These are phyloP conservation scores for Otus sunia DNA, from an alignment of 2,113 vertebrate genomes.

Conservation along the genomic window DNA sequence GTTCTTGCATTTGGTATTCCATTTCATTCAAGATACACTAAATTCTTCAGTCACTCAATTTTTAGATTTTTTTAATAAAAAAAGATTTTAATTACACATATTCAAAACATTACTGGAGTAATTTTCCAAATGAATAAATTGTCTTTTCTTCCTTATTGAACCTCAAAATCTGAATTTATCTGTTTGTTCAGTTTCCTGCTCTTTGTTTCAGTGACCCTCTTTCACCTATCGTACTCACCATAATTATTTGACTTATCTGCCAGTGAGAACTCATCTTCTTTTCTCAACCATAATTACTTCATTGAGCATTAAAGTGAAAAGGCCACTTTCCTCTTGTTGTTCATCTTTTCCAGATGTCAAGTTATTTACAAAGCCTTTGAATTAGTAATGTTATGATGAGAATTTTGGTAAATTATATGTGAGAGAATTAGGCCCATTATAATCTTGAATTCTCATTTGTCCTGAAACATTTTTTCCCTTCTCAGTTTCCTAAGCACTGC, in stretches of 20 bases:
- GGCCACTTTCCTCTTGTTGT: constrained; percentile 49
- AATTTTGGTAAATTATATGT: constrained; percentile 24
- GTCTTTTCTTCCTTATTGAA: constrained; percentile 72
- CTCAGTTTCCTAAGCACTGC: not conserved
- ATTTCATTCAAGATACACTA: not conserved
- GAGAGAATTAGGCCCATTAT: not conserved
- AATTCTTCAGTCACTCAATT: not conserved
- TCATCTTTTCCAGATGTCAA: constrained; percentile 57
- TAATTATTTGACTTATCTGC: constrained; percentile 72
- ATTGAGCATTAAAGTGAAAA: constrained; percentile 59
- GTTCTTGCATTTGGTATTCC: not conserved
- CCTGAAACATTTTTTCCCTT: constrained; percentile 29
- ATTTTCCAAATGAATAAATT: constrained; percentile 75
- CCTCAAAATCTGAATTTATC: constrained; percentile 71
- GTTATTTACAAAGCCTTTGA: constrained; percentile 66
- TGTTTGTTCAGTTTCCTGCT: constrained; percentile 70
- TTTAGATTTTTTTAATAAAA: not conserved
- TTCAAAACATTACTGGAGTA: constrained; percentile 42
- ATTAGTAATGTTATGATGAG: constrained; percentile 41
- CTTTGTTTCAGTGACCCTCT: constrained; percentile 74
- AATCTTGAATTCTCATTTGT: constrained; percentile 43
- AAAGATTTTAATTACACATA: not conserved
- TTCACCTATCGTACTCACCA: constrained; percentile 43
- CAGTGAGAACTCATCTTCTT: constrained; percentile 47
- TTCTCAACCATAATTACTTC: constrained; percentile 41